A percentile compares a stretch with the other conserved stretches of the same genome.
Evolutionary conservation across 1,140 invertebrate species (phyloP).

Genomic region (Drosophila pectinifera): DNA sequence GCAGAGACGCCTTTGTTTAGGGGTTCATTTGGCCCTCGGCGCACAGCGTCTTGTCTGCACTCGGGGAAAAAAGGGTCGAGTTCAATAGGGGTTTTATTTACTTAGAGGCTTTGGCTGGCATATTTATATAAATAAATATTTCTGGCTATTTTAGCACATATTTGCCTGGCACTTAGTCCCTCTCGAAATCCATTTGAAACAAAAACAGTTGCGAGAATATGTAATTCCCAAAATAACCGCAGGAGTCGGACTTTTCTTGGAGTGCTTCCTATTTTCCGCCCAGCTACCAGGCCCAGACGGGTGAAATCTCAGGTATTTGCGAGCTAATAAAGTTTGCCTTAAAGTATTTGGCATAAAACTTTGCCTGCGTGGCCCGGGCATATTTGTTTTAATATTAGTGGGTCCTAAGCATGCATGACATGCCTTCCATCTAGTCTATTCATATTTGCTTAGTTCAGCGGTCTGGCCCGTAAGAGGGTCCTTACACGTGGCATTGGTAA

Average conservation of each 20-base stretch:
- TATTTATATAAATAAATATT: slow-evolving; percentile 2
- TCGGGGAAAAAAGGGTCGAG: slow-evolving; percentile 2
- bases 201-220: not conserved
- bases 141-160: not conserved
- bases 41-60: slow-evolving; percentile 14
- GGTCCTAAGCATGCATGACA: slow-evolving; percentile 63
- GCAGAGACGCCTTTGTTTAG: slow-evolving; percentile 32
- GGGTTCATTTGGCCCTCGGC: slow-evolving; percentile 19
- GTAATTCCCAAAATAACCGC: not conserved
- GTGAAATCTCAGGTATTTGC: slow-evolving; percentile 79
- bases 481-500: slow-evolving; percentile 53
- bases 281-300: slow-evolving; percentile 15
- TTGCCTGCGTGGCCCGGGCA: slow-evolving; percentile 39
- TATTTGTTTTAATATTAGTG: slow-evolving; percentile 82
- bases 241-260: not conserved
- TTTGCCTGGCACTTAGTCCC: slow-evolving; percentile 4
- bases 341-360: slow-evolving; percentile 74
- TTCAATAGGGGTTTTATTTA: not conserved
- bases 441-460: slow-evolving; percentile 69
- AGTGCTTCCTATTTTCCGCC: slow-evolving; percentile 11
- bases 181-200: not conserved
- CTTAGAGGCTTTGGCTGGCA: not conserved
- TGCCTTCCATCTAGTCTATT: slow-evolving; percentile 55
- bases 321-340: slow-evolving; percentile 81
- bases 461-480: slow-evolving; percentile 10